These are phyloP conservation scores for Lichenostomus cassidix DNA, from an alignment of 2,113 vertebrate species.

Conservation along the genomic window DNA sequence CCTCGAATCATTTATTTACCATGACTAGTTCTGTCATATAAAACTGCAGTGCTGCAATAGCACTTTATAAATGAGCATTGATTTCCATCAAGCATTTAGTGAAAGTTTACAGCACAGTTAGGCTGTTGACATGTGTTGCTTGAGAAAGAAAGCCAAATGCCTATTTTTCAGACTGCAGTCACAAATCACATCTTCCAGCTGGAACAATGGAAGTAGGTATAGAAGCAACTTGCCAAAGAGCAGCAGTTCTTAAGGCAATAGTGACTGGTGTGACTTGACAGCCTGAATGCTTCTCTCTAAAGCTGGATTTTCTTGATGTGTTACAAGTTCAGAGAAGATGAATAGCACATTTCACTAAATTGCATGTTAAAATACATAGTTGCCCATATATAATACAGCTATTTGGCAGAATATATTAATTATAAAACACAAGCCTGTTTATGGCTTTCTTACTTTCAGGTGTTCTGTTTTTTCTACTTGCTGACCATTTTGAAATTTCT, in stretches of 20 bases:
- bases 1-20: background rate
- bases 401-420: conserved; percentile 11
- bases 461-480: background rate
- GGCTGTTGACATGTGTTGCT: background rate
- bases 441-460: background rate
- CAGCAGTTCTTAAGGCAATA: background rate
- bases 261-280: background rate
- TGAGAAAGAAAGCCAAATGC: background rate
- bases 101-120: background rate
- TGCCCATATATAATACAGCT: background rate
- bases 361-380: background rate
- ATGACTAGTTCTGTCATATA: background rate
- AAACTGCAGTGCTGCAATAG: background rate
- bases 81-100: background rate
- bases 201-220: background rate
- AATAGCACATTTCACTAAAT: conserved; percentile 6
- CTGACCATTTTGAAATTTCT: background rate
- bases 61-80: background rate
- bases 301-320: background rate
- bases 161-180: background rate
- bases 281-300: background rate
- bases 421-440: background rate
- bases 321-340: background rate
- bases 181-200: background rate
- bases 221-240: background rate